Percentiles rank a stretch among this genome's conserved stretches.
Conservation (phyloP, 1,140 invertebrate species). For the Phymorhynchus buccinoides region DNA sequence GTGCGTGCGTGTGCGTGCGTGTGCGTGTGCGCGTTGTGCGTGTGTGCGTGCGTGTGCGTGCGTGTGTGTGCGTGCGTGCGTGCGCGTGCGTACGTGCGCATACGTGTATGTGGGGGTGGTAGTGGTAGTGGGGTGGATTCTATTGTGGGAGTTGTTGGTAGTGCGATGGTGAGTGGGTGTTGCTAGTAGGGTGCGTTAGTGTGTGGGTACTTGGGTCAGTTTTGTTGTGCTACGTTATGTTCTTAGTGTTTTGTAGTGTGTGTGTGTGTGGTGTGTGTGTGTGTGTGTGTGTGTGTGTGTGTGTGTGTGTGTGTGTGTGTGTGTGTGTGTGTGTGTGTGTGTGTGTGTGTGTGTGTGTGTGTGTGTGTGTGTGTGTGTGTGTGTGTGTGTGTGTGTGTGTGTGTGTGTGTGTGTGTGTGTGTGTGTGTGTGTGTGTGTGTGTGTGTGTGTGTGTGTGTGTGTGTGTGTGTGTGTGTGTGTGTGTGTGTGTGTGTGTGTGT, state of each 20-base stretch:
- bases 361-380: not conserved
- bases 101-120: not conserved
- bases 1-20: too few relatives aligned
- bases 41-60: not conserved
- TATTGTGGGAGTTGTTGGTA: too few relatives aligned
- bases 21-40: too few relatives aligned
- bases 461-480: not conserved
- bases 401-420: constrained; percentile 8
- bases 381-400: not conserved
- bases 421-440: not conserved
- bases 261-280: not conserved
- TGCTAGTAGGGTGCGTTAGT: not conserved
- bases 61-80: not conserved
- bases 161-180: not conserved
- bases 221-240: too few relatives aligned
- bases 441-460: not conserved
- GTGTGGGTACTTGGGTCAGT: not conserved
- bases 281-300: constrained; percentile 15
- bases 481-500: not conserved
- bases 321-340: not conserved
- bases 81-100: not conserved
- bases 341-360: not conserved
- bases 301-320: not conserved
- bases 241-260: too few relatives aligned
- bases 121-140: too few relatives aligned